phyloP scores from a whole-genome alignment of 2,888 invertebrate species.

The Chouioia cunea region DNA sequence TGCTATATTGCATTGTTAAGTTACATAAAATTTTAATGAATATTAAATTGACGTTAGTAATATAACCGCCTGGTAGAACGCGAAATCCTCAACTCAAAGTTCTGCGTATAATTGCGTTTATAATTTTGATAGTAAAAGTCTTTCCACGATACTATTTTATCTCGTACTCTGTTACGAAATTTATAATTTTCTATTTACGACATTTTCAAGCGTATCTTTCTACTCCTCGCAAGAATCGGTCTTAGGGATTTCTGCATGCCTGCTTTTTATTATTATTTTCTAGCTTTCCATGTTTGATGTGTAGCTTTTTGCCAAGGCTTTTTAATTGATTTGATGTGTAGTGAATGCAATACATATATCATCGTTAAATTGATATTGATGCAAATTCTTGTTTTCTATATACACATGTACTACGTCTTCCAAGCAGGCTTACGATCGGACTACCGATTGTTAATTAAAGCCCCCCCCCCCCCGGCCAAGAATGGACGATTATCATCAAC shows the following conservation, averaged over 20 bases:
- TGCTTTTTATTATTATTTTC: slow-evolving; percentile 42
- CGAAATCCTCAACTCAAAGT: too few relatives aligned
- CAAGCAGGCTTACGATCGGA: slow-evolving; percentile 20
- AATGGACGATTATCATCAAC: not conserved
- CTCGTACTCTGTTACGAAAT: too few relatives aligned
- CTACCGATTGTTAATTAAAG: not conserved
- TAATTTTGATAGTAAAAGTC: too few relatives aligned
- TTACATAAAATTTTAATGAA: too few relatives aligned
- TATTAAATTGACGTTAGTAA: too few relatives aligned
- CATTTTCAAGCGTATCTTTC: not conserved
- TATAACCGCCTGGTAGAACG: too few relatives aligned
- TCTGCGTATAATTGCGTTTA: too few relatives aligned
- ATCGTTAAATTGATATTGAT: not conserved
- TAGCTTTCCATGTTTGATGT: slow-evolving; percentile 32
- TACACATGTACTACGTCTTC: not conserved
- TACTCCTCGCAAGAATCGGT: not conserved
- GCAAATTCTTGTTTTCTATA: not conserved
- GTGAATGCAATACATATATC: too few relatives aligned
- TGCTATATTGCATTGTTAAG: too few relatives aligned
- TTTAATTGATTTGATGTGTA: not conserved
- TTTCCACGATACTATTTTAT: too few relatives aligned
- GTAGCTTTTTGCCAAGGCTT: slow-evolving; percentile 26
- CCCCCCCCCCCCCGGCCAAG: not conserved
- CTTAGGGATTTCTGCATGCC: slow-evolving; percentile 26
- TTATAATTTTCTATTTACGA: too few relatives aligned